These are phyloP conservation scores for Augiades crinisus DNA, from an alignment of 2,888 invertebrate species.

Conservation along the genomic window DNA sequence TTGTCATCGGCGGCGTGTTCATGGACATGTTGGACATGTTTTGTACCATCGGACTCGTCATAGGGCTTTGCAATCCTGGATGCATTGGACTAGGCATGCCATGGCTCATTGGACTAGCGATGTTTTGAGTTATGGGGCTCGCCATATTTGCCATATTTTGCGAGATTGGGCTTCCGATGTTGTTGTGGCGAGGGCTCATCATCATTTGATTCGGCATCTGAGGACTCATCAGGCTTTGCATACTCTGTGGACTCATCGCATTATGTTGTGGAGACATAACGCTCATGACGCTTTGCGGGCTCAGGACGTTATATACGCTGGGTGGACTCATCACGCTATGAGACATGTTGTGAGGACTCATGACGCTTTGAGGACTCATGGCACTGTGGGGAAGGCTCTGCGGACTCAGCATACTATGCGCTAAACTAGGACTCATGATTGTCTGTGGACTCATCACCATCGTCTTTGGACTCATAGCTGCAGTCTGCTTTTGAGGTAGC, in stretches of 20 bases:
- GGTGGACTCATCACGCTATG: slow-evolving; percentile 71
- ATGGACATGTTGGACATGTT: slow-evolving; percentile 66
- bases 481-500: slow-evolving; percentile 62
- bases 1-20: slow-evolving; percentile 52
- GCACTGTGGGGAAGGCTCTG: slow-evolving; percentile 71
- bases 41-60: slow-evolving; percentile 66
- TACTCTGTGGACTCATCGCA: slow-evolving; percentile 74
- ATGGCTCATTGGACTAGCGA: slow-evolving; percentile 67
- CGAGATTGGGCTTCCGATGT: slow-evolving; percentile 52
- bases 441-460: slow-evolving; percentile 65
- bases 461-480: slow-evolving; percentile 59
- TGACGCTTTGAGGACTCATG: slow-evolving; percentile 72
- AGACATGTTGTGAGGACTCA: slow-evolving; percentile 65
- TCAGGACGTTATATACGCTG: slow-evolving; percentile 70
- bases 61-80: slow-evolving; percentile 51
- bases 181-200: slow-evolving; percentile 71
- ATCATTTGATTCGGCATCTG: slow-evolving; percentile 72
- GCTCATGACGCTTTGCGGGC: slow-evolving; percentile 74
- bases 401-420: slow-evolving; percentile 71
- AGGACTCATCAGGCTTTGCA: slow-evolving; percentile 71
- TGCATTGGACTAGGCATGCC: slow-evolving; percentile 73
- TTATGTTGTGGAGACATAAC: slow-evolving; percentile 76
- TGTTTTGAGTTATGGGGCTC: slow-evolving; percentile 67
- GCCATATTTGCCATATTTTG: slow-evolving; percentile 54
- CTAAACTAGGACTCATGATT: slow-evolving; percentile 64